Evolutionary conservation across 2,797 vertebrate genomes (phyloP), one percentile per base, ranked within the genome.

Genomic region (Periophthalmus magnuspinnatus): DNA sequence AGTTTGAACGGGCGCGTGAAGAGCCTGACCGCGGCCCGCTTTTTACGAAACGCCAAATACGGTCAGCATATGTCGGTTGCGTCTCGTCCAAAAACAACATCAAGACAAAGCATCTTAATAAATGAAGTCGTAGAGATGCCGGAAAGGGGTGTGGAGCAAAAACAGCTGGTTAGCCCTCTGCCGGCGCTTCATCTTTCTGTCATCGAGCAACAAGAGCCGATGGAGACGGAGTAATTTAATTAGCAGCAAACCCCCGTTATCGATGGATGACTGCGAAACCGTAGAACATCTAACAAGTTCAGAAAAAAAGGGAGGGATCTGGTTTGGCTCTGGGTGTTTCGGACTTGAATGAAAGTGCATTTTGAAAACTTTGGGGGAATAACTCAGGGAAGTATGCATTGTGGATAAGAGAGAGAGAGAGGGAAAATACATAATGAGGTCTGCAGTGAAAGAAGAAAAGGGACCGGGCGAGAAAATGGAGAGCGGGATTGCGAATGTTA

Each of bases 201-300:
- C 90, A 88, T 67, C 78, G 69, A 83, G 85, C 75, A 86, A 84
- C 82, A 87, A 72, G 81, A 91, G 80, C 80, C 81, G 79, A 90
- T 87, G 82, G 86, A 90, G 86, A 86, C 71, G 24, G 71, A 89
- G 88, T 86, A 82, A 90, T 92, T 90, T 91, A 91, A 91, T 92
- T 89, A 89, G 82, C 71, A 84, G 84, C 74, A 75, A 81, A 68
- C 82, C 17, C 65, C 77, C 78, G 85, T 90, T 90, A 91, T 86
- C 86, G 84, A 89, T 85, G 89, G 86, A 88, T 88, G 86, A 83
- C 84, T 84, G 84, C 75, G 67, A 81, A 14, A 76, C 78, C 81
- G 74, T 21, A 68, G 84, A 81, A 86, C 87, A 88, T 89, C 88
- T 86, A 89, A 88, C 72, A 87, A 81, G 67, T 85, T 60, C 65